Conservation (phyloP, 1,140 invertebrate genomes). For the Drosophila eugracilis region DNA sequence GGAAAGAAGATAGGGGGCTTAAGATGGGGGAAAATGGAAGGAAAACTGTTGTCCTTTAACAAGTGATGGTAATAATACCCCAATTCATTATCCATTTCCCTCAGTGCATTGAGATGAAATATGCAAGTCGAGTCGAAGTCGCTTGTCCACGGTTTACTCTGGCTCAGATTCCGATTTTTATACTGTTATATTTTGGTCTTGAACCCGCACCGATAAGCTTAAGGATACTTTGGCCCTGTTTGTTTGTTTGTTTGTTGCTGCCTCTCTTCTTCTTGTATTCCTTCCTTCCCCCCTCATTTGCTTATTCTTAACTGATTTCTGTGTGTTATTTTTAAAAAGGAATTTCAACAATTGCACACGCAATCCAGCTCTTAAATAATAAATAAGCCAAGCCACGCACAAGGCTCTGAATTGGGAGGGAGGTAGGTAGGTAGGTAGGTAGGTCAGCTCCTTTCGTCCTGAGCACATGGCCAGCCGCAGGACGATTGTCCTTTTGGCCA, state of each 20-base stretch:
- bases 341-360: constrained; percentile 62
- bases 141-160: too few species aligned
- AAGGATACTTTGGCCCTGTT: constrained; percentile 30
- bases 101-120: constrained; percentile 16
- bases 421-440: too few species aligned
- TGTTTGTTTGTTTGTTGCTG: neutral
- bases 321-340: constrained; percentile 47
- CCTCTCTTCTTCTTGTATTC: neutral
- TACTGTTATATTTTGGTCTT: neutral
- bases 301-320: constrained; percentile 61
- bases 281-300: constrained; percentile 31
- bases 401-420: neutral
- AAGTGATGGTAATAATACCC: too few species aligned
- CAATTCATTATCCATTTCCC: neutral
- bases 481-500: constrained; percentile 51
- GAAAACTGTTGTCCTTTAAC: too few species aligned
- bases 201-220: constrained; percentile 26
- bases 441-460: neutral
- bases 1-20: neutral
- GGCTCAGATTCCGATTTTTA: constrained; percentile 4
- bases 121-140: constrained; percentile 33
- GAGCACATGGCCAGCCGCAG: constrained; percentile 24
- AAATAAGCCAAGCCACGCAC: constrained; percentile 65
- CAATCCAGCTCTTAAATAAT: constrained; percentile 62
- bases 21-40: too few species aligned